A percentile compares a stretch with the other conserved stretches of the same genome.
These are phyloP conservation scores for Stegodyphus mimosarum DNA, from an alignment of 1,140 invertebrate species.

Conservation along the genomic window DNA sequence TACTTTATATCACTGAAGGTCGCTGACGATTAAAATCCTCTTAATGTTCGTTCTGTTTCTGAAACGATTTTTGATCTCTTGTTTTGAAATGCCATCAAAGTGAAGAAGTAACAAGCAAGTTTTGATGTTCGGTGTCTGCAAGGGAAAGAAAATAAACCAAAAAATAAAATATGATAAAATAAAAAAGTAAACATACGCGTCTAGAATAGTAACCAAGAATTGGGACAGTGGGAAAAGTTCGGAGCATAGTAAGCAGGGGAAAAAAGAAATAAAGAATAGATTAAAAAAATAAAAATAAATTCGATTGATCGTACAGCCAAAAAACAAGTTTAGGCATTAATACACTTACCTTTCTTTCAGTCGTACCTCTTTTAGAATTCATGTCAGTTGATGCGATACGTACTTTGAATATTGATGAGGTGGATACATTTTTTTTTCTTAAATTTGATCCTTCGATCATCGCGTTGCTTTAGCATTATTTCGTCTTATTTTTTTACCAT, in stretches of 20 bases:
- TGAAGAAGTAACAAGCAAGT: no score
- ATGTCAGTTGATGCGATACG: not conserved
- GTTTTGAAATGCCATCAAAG: no score
- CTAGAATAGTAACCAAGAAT: constrained; percentile 23
- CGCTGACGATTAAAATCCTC: no score
- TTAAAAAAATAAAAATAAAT: not conserved
- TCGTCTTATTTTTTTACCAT: no score
- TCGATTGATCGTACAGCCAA: not conserved
- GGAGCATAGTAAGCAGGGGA: not conserved
- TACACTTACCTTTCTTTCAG: no score
- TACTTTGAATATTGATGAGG: not conserved
- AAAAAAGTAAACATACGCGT: not conserved
- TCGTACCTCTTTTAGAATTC: constrained; percentile 2
- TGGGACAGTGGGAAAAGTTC: constrained; percentile 27
- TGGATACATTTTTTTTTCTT: not conserved
- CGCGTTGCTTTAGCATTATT: no score
- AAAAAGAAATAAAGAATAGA: not conserved
- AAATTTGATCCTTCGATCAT: no score
- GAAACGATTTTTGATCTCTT: no score
- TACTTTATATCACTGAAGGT: no score
- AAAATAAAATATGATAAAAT: not conserved
- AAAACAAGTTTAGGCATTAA: constrained; percentile 18
- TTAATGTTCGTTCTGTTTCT: no score
- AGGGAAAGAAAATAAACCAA: not conserved
- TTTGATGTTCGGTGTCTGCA: not conserved